Percentiles rank a stretch among this genome's conserved stretches.
Conservation (phyloP, 92 coral and sea anemone genomes). For the Diadumene lineata region DNA sequence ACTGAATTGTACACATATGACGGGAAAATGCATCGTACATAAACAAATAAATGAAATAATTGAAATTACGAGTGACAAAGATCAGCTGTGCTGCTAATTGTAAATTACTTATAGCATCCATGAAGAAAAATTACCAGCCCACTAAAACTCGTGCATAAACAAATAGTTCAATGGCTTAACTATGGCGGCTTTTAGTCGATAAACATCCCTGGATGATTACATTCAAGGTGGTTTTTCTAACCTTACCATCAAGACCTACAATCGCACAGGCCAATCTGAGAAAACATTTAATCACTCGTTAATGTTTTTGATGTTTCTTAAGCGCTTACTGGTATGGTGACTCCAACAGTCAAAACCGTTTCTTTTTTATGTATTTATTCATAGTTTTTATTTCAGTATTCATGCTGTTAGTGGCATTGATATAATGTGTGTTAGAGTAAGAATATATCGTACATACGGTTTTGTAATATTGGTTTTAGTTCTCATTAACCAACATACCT, state of each 20-base stretch:
- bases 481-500: slow-evolving; percentile 27
- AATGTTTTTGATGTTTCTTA: slow-evolving; percentile 6
- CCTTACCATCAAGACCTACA: slow-evolving; percentile 2
- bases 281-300: slow-evolving; percentile 33
- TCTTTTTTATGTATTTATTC: neutral
- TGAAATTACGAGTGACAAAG: too few relatives aligned
- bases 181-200: neutral
- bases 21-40: too few relatives aligned
- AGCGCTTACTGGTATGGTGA: slow-evolving; percentile 7
- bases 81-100: too few relatives aligned
- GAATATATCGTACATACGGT: slow-evolving; percentile 13
- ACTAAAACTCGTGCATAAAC: neutral
- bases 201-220: slow-evolving; percentile 8
- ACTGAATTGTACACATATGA: too few relatives aligned
- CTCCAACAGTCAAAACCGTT: neutral
- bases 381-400: neutral
- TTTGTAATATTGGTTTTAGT: slow-evolving; percentile 16
- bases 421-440: neutral
- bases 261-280: slow-evolving; percentile 30
- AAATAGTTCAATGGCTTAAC: neutral
- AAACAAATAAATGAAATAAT: too few relatives aligned
- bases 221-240: slow-evolving; percentile 12
- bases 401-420: neutral
- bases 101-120: too few relatives aligned
- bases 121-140: neutral